A percentile compares a stretch with the other conserved stretches of the same genome.
Conservation (phyloP, 1,140 invertebrate species). For the Trichonephila inaurata region DNA sequence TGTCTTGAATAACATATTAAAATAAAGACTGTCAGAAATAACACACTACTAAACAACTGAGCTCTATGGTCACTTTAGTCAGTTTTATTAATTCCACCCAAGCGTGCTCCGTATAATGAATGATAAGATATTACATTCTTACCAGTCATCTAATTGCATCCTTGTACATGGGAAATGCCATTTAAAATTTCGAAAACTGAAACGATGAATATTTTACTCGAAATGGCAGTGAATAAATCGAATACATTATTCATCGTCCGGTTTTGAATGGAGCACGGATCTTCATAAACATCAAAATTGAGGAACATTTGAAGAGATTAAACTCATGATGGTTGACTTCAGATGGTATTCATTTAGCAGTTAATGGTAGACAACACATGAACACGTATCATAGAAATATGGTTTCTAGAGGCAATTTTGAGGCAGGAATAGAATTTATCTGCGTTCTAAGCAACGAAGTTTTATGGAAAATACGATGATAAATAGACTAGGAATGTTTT, state of each 20-base stretch:
- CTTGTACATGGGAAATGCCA: neutral
- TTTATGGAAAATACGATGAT: neutral
- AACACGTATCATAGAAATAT: neutral
- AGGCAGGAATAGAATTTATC: neutral
- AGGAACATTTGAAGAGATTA: constrained; percentile 46
- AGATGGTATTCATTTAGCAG: neutral
- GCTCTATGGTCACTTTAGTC: too few species aligned
- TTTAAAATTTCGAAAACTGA: neutral
- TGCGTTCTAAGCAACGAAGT: neutral
- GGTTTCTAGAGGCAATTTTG: neutral
- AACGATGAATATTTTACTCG: neutral
- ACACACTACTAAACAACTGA: too few species aligned
- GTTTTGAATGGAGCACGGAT: constrained; percentile 1
- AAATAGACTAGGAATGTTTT: neutral
- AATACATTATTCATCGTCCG: constrained; percentile 41
- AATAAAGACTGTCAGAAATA: too few species aligned
- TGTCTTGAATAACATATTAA: too few species aligned
- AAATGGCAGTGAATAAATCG: neutral
- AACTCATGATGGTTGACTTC: neutral
- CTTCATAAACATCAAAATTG: constrained; percentile 25
- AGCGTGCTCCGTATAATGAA: too few species aligned
- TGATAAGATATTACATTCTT: neutral
- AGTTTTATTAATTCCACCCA: too few species aligned
- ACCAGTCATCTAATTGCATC: neutral
- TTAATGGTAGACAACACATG: neutral